These are phyloP conservation scores for Pelusios castaneus DNA, from an alignment of 2,113 vertebrate species.

Conservation along the genomic window DNA sequence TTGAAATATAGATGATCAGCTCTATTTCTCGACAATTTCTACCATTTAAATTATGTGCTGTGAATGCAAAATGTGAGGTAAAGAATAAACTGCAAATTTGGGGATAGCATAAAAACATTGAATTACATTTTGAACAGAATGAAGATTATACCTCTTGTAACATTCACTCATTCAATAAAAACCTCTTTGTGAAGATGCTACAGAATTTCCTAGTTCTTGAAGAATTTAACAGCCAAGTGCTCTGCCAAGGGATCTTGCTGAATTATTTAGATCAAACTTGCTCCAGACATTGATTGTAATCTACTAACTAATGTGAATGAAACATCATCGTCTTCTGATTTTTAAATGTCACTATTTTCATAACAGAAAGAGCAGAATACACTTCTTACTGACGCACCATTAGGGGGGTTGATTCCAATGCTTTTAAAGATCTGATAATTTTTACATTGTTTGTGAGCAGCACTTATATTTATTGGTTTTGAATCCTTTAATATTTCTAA, in stretches of 20 bases:
- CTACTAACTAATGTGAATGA: background rate
- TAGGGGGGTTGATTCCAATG: background rate
- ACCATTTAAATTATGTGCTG: background rate
- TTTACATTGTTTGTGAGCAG: background rate
- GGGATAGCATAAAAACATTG: background rate
- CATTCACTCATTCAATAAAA: background rate
- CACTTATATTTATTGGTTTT: background rate
- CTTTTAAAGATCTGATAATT: background rate
- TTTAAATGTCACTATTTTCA: background rate
- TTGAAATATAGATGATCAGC: background rate
- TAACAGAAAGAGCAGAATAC: background rate
- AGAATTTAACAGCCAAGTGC: background rate
- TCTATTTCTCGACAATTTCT: background rate
- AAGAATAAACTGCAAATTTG: background rate
- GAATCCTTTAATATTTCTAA: background rate
- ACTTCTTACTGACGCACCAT: background rate
- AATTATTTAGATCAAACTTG: background rate
- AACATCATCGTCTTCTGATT: background rate
- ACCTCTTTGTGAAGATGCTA: background rate
- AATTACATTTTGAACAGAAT: background rate
- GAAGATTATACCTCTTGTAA: background rate
- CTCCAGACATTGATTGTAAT: background rate
- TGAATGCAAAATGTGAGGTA: background rate
- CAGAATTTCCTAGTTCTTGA: background rate
- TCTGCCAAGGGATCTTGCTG: background rate